Evolutionary conservation across 64 coral and sea anemone species (phyloP).

Genomic region (Montipora foliosa): DNA sequence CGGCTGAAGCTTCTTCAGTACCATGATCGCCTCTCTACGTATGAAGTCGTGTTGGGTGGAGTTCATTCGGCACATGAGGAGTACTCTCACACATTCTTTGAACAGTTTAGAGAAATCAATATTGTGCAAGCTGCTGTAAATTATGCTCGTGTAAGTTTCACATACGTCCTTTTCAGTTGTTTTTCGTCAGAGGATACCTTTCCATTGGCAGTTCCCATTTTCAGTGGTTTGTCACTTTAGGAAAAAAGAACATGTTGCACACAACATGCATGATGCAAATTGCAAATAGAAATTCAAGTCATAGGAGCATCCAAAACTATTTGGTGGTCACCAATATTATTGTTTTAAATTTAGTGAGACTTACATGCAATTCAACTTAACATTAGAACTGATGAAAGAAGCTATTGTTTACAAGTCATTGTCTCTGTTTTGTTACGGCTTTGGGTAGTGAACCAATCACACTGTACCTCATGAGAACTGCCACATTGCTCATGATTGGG

Average conservation of each 20-base stretch:
- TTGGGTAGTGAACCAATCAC: not conserved
- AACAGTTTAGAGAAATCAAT: slow-evolving; percentile 87
- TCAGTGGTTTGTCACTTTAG: no score
- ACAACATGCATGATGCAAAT: no score
- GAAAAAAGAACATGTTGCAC: no score
- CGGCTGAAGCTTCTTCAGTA: slow-evolving; percentile 92
- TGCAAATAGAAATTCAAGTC: no score
- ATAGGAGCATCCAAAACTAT: no score
- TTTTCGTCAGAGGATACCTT: no score
- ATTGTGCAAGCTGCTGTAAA: slow-evolving; percentile 90
- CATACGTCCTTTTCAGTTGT: no score
- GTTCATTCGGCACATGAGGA: slow-evolving; percentile 83
- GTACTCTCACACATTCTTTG: slow-evolving; percentile 81
- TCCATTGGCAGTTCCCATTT: no score
- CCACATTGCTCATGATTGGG: no score
- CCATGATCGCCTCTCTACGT: slow-evolving; percentile 83
- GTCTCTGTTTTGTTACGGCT: not conserved
- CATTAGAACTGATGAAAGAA: not conserved
- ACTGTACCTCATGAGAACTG: not conserved
- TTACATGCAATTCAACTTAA: no score
- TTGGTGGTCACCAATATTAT: no score
- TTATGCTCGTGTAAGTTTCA: slow-evolving; percentile 79
- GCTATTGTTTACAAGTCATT: not conserved
- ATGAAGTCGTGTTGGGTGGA: slow-evolving; percentile 89
- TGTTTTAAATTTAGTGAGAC: no score